These are phyloP conservation scores for Cyaniris semiargus DNA, from an alignment of 2,888 invertebrate species.

Conservation along the genomic window DNA sequence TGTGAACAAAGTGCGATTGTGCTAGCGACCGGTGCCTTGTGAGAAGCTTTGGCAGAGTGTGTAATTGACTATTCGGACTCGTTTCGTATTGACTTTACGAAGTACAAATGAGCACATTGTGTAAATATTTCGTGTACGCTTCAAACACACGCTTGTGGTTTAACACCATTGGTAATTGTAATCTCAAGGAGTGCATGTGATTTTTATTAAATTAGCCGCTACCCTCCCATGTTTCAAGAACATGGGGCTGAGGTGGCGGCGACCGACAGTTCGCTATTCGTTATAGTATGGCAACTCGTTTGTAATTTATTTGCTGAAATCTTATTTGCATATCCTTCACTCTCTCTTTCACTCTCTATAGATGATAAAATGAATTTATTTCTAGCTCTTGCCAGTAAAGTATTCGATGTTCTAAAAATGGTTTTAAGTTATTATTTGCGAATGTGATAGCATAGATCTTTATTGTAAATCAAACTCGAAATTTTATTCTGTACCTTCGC, in stretches of 20 bases:
- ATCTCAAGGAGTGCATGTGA: constrained; percentile 75
- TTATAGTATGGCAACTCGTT: constrained; percentile 74
- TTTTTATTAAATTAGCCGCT: constrained; percentile 55
- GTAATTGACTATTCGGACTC: constrained; percentile 71
- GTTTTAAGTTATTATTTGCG: constrained; percentile 62
- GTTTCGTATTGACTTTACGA: constrained; percentile 69
- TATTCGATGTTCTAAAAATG: constrained; percentile 62
- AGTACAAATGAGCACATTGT: constrained; percentile 77
- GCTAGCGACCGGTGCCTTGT: constrained; percentile 75
- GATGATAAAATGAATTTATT: constrained; percentile 64
- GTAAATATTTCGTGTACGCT: constrained; percentile 75
- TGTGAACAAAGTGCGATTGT: constrained; percentile 89
- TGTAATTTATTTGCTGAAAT: constrained; percentile 58
- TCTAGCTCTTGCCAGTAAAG: constrained; percentile 78
- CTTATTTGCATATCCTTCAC: constrained; percentile 63
- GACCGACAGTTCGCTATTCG: constrained; percentile 67
- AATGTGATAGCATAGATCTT: constrained; percentile 77
- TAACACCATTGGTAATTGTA: constrained; percentile 66
- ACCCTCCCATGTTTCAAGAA: constrained; percentile 72
- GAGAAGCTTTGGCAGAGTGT: constrained; percentile 65
- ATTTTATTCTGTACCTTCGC: constrained; percentile 39
- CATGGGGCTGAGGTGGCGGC: constrained; percentile 64
- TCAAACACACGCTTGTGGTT: constrained; percentile 57
- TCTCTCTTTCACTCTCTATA: constrained; percentile 70
- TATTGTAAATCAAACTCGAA: constrained; percentile 57